These are phyloP conservation scores for Apamea crenata DNA, from an alignment of 2,888 invertebrate genomes.

Conservation along the genomic window DNA sequence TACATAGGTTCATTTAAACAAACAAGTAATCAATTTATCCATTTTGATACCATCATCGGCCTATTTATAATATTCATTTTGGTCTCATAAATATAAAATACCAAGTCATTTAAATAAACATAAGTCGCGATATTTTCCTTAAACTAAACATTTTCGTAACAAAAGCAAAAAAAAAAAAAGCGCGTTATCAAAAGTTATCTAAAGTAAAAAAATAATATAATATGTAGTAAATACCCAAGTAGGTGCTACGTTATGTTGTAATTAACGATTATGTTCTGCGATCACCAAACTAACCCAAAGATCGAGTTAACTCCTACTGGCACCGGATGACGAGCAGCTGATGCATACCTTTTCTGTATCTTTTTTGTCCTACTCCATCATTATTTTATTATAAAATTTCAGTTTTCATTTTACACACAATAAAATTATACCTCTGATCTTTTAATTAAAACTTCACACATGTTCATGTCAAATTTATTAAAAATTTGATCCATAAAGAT, in stretches of 20 bases:
- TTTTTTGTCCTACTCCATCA: constrained; percentile 39
- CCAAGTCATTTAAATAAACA: neutral
- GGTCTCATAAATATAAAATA: neutral
- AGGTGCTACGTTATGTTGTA: neutral
- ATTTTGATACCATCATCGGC: neutral
- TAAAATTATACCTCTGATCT: constrained; percentile 37
- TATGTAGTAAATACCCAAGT: neutral
- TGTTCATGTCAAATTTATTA: constrained; percentile 48
- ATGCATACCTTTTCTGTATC: constrained; percentile 36
- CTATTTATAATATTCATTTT: constrained; percentile 8
- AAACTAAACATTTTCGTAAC: neutral
- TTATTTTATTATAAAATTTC: constrained; percentile 38
- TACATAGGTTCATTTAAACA: neutral
- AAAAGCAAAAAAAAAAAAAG: too few species aligned
- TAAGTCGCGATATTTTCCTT: neutral
- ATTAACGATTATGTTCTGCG: neutral
- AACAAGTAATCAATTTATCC: neutral
- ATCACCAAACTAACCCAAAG: constrained; percentile 29
- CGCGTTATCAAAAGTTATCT: neutral
- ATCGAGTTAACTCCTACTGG: constrained; percentile 24
- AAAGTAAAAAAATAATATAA: neutral
- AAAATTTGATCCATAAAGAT: constrained; percentile 57
- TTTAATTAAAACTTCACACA: constrained; percentile 60
- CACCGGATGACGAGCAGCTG: constrained; percentile 54
- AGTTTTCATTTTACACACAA: constrained; percentile 45